phyloP scores from a whole-genome alignment of 2,888 invertebrate genomes.

The Ctenicera cuprea region DNA sequence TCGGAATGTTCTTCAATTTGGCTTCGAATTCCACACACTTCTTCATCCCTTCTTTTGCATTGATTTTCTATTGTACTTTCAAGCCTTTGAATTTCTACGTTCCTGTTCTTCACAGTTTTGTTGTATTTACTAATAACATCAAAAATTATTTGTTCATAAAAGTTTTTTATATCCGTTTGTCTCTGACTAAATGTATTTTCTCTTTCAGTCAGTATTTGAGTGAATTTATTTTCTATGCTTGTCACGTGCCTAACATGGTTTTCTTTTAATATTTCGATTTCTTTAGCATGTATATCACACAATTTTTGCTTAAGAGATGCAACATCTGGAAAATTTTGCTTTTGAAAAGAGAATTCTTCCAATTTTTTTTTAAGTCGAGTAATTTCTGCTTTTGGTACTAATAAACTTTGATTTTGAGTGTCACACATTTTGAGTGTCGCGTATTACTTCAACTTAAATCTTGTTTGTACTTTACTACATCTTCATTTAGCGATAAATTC shows the following conservation, averaged over 20 bases:
- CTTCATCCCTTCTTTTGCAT: slow-evolving; percentile 58
- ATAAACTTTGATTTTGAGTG: too few relatives aligned
- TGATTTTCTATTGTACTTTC: slow-evolving; percentile 54
- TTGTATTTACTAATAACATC: slow-evolving; percentile 41
- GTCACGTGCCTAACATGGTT: slow-evolving; percentile 45
- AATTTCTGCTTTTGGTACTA: slow-evolving; percentile 47
- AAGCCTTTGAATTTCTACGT: slow-evolving; percentile 52
- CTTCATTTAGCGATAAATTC: slow-evolving; percentile 44
- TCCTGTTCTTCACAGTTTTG: slow-evolving; percentile 46
- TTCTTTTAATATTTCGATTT: slow-evolving; percentile 53
- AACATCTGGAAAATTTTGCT: slow-evolving; percentile 34
- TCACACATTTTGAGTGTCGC: neutral
- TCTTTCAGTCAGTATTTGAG: slow-evolving; percentile 45
- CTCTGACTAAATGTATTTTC: slow-evolving; percentile 43
- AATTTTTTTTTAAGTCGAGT: slow-evolving; percentile 47
- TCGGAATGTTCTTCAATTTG: slow-evolving; percentile 52
- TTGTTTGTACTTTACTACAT: too few relatives aligned
- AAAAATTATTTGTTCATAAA: slow-evolving; percentile 46
- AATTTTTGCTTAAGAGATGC: slow-evolving; percentile 50
- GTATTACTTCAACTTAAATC: slow-evolving; percentile 29
- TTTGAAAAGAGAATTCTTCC: slow-evolving; percentile 46
- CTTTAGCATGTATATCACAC: slow-evolving; percentile 47
- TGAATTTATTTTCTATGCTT: slow-evolving; percentile 47
- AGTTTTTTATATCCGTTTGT: slow-evolving; percentile 25
- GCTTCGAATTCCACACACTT: slow-evolving; percentile 54